These are phyloP conservation scores for Emydoidea blandingii DNA, from an alignment of 2,797 vertebrate species.

Conservation along the genomic window DNA sequence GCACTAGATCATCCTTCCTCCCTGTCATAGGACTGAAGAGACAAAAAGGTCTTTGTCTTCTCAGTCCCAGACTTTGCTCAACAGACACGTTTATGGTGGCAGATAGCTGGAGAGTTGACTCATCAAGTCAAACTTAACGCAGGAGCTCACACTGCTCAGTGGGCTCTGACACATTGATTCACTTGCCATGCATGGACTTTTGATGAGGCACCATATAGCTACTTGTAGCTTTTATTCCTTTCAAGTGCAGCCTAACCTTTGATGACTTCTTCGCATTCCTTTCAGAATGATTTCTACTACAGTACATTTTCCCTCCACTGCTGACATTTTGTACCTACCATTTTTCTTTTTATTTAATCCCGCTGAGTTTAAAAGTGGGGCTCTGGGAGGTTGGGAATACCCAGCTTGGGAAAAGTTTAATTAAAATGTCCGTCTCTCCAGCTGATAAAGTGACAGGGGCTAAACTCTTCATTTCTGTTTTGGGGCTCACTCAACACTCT, in stretches of 20 bases:
- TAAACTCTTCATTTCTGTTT: fast-evolving
- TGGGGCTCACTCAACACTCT: fast-evolving
- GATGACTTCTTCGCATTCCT: not conserved
- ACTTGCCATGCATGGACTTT: not conserved
- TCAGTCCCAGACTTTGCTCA: not conserved
- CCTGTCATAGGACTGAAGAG: not conserved
- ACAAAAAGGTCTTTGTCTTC: not conserved
- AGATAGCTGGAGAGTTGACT: not conserved
- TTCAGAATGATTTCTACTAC: not conserved
- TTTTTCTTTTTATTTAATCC: not conserved
- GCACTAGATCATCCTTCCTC: not conserved
- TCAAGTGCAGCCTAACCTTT: not conserved
- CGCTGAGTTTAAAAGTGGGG: not conserved
- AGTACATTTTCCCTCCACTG: not conserved
- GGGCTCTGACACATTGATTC: not conserved
- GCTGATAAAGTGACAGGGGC: not conserved
- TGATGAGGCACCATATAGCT: not conserved
- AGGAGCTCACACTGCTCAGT: not conserved
- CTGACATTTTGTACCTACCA: not conserved
- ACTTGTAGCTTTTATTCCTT: not conserved
- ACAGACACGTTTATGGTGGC: not conserved
- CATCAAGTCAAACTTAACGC: not conserved
- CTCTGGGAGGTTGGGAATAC: not conserved
- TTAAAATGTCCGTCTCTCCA: not conserved
- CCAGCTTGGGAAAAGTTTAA: not conserved